Conservation (phyloP, 2,888 invertebrate species). For the Meteorus colon region DNA sequence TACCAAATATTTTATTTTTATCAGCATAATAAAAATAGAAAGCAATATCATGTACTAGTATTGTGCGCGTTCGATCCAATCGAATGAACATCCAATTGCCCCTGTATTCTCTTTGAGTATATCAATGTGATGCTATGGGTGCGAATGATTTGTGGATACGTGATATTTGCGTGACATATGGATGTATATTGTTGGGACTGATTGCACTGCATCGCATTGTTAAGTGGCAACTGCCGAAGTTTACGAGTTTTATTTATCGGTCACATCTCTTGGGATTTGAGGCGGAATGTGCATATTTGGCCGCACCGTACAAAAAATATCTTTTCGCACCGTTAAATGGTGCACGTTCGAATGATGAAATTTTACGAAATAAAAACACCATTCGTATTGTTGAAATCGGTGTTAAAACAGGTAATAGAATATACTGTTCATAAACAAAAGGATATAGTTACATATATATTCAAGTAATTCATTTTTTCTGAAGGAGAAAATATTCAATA, state of each 20-base stretch:
- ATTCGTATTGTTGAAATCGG: slow-evolving; percentile 68
- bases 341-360: slow-evolving; percentile 59
- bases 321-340: slow-evolving; percentile 59
- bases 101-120: slow-evolving; percentile 4
- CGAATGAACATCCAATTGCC: background rate
- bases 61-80: background rate
- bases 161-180: slow-evolving; percentile 61
- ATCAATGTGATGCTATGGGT: slow-evolving; percentile 55
- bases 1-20: background rate
- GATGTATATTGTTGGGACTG: slow-evolving; percentile 50
- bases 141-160: slow-evolving; percentile 63
- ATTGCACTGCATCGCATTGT: slow-evolving; percentile 51
- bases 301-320: slow-evolving; percentile 55
- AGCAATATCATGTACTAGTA: background rate
- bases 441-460: background rate
- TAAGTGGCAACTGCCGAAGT: slow-evolving; percentile 56
- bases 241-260: slow-evolving; percentile 58
- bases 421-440: background rate
- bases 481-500: slow-evolving; percentile 67
- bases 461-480: background rate
- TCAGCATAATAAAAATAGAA: background rate
- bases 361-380: slow-evolving; percentile 57
- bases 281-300: slow-evolving; percentile 62
- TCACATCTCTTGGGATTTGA: slow-evolving; percentile 65
- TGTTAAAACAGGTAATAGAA: slow-evolving; percentile 64